A percentile compares a stretch with the other conserved stretches of the same genome.
Conservation (phyloP, 1,140 invertebrate species). For the Colletes gigas region DNA sequence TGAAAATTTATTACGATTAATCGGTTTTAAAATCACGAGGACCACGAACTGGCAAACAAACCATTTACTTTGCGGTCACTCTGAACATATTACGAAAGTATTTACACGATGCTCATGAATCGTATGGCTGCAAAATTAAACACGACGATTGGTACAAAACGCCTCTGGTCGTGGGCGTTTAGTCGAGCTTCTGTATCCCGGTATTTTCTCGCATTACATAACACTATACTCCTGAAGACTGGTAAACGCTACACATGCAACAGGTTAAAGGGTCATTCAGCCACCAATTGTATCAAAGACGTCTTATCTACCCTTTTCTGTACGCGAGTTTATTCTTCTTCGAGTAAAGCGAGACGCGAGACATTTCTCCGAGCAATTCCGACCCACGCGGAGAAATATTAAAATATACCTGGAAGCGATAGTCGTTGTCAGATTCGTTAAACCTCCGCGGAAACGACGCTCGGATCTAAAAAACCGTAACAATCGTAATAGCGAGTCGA, state of each 20-base stretch:
- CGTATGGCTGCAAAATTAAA: neutral
- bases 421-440: neutral
- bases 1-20: too few species aligned
- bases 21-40: too few species aligned
- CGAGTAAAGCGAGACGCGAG: neutral
- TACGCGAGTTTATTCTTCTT: slow-evolving; percentile 17
- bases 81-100: too few species aligned
- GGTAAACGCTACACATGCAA: slow-evolving; percentile 49
- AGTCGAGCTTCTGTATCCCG: neutral
- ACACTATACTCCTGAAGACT: slow-evolving; percentile 17
- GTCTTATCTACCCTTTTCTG: slow-evolving; percentile 34
- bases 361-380: neutral
- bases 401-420: neutral
- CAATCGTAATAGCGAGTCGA: neutral
- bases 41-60: too few species aligned
- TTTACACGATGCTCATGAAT: neutral
- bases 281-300: slow-evolving; percentile 47
- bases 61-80: too few species aligned
- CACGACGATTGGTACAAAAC: neutral
- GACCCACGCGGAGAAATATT: neutral
- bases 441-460: neutral
- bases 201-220: slow-evolving; percentile 34
- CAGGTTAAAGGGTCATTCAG: slow-evolving; percentile 55
- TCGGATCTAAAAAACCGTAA: neutral
- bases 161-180: neutral